A percentile compares a stretch with the other conserved stretches of the same genome.
phyloP scores from a whole-genome alignment of 2,888 invertebrate species.

The Micoletzkya japonica region DNA sequence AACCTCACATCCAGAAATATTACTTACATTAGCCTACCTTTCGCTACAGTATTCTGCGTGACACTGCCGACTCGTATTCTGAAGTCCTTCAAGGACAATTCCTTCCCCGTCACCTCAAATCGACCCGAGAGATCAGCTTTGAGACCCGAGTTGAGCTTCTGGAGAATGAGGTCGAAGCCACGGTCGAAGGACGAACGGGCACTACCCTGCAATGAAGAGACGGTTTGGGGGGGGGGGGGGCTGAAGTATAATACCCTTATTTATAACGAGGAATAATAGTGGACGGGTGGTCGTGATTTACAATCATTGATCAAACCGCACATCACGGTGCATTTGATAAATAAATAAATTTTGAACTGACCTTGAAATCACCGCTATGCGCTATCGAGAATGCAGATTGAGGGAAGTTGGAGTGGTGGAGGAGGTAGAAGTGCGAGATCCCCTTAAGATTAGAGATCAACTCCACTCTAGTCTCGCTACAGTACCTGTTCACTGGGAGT shows the following conservation, averaged over 20 bases:
- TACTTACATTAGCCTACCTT: neutral
- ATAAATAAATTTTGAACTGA: neutral
- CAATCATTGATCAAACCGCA: too few relatives aligned
- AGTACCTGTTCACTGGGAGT: slow-evolving; percentile 11
- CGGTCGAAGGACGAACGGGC: slow-evolving; percentile 17
- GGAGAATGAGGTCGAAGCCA: slow-evolving; percentile 21
- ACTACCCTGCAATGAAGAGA: neutral
- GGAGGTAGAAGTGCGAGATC: slow-evolving; percentile 35
- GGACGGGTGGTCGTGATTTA: too few relatives aligned
- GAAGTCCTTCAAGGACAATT: slow-evolving; percentile 18
- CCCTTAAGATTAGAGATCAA: slow-evolving; percentile 13
- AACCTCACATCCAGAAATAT: neutral
- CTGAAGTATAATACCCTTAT: too few relatives aligned
- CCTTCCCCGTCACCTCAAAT: slow-evolving; percentile 14
- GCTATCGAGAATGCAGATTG: slow-evolving; percentile 52
- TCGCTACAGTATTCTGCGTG: slow-evolving; percentile 7
- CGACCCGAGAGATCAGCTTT: slow-evolving; percentile 12
- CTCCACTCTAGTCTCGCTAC: neutral
- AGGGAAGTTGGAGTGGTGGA: slow-evolving; percentile 56
- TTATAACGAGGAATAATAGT: too few relatives aligned
- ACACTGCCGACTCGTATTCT: slow-evolving; percentile 7
- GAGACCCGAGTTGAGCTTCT: slow-evolving; percentile 4
- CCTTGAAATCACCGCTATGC: slow-evolving; percentile 8
- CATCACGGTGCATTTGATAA: neutral
- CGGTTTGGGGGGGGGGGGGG: neutral